A percentile compares a stretch with the other conserved stretches of the same genome.
Evolutionary conservation across 2,113 vertebrate species (phyloP).

Genomic region (Podilymbus podiceps): DNA sequence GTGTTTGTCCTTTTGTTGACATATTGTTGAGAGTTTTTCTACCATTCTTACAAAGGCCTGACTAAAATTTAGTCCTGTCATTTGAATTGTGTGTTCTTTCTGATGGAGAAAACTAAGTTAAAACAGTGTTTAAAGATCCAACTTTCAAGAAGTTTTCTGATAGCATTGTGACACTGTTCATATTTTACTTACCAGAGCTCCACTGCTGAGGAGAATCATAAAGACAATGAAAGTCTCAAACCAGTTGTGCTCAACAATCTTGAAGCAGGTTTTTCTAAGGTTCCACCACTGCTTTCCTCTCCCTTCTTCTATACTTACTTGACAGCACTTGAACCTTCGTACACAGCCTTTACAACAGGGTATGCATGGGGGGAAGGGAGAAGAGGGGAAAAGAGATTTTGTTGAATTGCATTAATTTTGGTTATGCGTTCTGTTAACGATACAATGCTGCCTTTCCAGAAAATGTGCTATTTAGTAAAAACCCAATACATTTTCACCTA

Average conservation of each 20-base stretch:
- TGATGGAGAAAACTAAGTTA: neutral
- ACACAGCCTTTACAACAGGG: slow-evolving; percentile 79
- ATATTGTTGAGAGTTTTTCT: neutral
- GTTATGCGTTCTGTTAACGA: neutral
- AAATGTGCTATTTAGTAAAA: neutral
- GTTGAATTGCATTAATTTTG: neutral
- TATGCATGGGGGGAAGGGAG: neutral
- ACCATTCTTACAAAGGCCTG: neutral
- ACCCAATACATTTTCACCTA: neutral
- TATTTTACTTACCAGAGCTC: slow-evolving; percentile 86
- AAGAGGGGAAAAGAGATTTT: neutral
- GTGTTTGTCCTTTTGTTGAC: neutral
- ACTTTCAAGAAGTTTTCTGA: neutral
- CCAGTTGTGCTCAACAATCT: slow-evolving; percentile 97
- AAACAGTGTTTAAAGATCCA: neutral
- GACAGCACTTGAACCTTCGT: slow-evolving; percentile 84
- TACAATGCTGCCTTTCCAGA: neutral
- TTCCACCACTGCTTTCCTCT: slow-evolving; percentile 94
- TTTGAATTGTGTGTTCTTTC: neutral
- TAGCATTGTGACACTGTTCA: neutral
- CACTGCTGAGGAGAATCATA: slow-evolving; percentile 98
- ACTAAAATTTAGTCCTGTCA: neutral
- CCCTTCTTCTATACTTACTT: slow-evolving; percentile 89
- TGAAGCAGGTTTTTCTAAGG: slow-evolving; percentile 91
- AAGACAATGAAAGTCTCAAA: slow-evolving; percentile 98